phyloP scores from a whole-genome alignment of 92 coral and sea anemone genomes.

The Anthopleura xanthogrammica region DNA sequence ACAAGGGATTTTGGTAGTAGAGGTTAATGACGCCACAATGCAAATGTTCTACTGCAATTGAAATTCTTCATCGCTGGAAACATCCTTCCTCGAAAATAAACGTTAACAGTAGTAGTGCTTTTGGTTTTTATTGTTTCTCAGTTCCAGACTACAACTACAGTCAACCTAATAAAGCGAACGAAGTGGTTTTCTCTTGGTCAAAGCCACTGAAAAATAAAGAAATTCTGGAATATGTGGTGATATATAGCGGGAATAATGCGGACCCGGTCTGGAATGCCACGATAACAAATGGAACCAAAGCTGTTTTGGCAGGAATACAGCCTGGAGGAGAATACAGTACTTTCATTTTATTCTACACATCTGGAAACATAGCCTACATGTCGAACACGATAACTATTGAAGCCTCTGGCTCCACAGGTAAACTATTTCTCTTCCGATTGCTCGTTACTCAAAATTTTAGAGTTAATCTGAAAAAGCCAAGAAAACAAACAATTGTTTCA shows the following conservation, averaged over 20 bases:
- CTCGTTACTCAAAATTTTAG: too few species aligned
- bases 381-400: background rate
- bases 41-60: too few species aligned
- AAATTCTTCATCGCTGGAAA: too few species aligned
- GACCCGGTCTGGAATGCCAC: background rate
- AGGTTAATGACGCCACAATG: too few species aligned
- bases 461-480: too few species aligned
- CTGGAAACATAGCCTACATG: background rate
- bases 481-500: too few species aligned
- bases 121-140: background rate
- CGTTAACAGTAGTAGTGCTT: background rate
- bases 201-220: background rate
- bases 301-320: background rate
- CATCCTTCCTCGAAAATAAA: too few species aligned
- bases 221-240: background rate
- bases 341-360: background rate
- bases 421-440: background rate
- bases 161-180: background rate
- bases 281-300: background rate
- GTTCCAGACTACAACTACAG: background rate
- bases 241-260: background rate
- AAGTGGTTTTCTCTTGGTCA: background rate
- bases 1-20: too few species aligned
- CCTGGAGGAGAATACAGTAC: background rate
- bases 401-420: background rate